Evolutionary conservation across 2,888 invertebrate genomes (phyloP).

Genomic region (Volucella bombylans): DNA sequence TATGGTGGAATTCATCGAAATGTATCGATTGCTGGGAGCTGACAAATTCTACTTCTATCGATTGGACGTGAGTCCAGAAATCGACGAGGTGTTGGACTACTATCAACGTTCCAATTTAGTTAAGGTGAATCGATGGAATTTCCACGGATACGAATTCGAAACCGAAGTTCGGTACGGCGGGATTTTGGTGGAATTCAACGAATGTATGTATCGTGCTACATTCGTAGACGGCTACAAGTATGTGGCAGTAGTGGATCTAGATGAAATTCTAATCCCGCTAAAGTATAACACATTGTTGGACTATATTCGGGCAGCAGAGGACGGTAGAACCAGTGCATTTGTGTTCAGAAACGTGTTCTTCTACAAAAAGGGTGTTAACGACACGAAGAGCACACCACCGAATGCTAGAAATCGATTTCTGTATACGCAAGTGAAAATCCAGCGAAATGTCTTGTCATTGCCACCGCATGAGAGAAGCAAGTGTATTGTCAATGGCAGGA

Average conservation of each 20-base stretch:
- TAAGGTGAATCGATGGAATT: constrained; percentile 82
- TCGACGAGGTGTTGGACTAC: constrained; percentile 80
- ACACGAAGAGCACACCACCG: constrained; percentile 78
- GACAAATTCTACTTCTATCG: constrained; percentile 83
- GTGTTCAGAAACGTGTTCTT: constrained; percentile 83
- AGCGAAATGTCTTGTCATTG: constrained; percentile 78
- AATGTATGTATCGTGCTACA: constrained; percentile 95
- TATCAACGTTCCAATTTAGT: constrained; percentile 79
- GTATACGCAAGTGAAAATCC: constrained; percentile 81
- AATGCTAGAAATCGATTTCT: constrained; percentile 79
- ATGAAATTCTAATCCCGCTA: constrained; percentile 92
- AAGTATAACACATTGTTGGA: constrained; percentile 88
- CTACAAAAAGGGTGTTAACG: constrained; percentile 82
- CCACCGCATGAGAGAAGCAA: constrained; percentile 92
- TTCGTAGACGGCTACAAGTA: constrained; percentile 87
- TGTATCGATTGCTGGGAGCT: constrained; percentile 82
- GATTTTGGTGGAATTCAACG: constrained; percentile 94
- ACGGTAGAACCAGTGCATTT: constrained; percentile 81
- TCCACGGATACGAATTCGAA: constrained; percentile 78
- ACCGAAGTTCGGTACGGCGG: constrained; percentile 85
- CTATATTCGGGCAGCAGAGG: constrained; percentile 78
- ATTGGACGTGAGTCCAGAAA: constrained; percentile 80
- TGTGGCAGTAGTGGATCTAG: constrained; percentile 92
- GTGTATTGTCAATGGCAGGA: constrained; percentile 91
- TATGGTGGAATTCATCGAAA: constrained; percentile 83